phyloP scores from a whole-genome alignment of 2,797 vertebrate genomes.

The Notoglanidium macrostoma region DNA sequence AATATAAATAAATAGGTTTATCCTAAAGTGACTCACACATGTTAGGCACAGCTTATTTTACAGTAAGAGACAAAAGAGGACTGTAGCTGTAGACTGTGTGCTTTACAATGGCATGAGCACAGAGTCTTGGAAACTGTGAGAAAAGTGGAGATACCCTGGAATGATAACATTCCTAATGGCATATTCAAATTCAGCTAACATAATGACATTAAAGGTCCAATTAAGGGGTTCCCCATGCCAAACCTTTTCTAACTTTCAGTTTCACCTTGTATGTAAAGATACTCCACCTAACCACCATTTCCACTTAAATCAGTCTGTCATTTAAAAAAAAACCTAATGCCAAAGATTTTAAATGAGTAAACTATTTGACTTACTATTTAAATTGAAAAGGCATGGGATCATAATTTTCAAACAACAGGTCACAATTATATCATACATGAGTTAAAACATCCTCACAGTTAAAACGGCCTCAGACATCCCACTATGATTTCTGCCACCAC shows the following conservation, averaged over 20 bases:
- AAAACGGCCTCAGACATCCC: slow-evolving; percentile 9
- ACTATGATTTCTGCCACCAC: slow-evolving; percentile 24
- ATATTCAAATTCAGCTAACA: slow-evolving; percentile 47
- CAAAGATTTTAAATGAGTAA: slow-evolving; percentile 12
- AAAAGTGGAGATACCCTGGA: background rate
- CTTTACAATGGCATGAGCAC: slow-evolving; percentile 46
- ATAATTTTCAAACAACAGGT: slow-evolving; percentile 21
- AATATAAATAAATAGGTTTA: slow-evolving; percentile 62
- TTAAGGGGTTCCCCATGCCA: slow-evolving; percentile 1
- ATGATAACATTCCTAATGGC: slow-evolving; percentile 39
- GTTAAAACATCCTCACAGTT: slow-evolving; percentile 22
- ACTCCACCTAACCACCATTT: slow-evolving; percentile 29
- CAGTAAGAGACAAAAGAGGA: slow-evolving; percentile 50
- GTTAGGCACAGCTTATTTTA: slow-evolving; percentile 50
- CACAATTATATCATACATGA: slow-evolving; percentile 19
- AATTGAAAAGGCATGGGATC: slow-evolving; percentile 28
- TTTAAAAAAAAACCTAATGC: slow-evolving; percentile 22
- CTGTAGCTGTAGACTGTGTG: slow-evolving; percentile 47
- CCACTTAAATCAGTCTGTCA: slow-evolving; percentile 12
- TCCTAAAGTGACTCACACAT: slow-evolving; percentile 62
- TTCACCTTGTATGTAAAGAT: slow-evolving; percentile 13
- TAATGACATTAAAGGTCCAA: slow-evolving; percentile 11
- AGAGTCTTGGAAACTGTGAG: slow-evolving; percentile 23
- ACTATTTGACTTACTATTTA: slow-evolving; percentile 27
- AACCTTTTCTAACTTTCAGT: background rate